Base-by-base conservation (phyloP, 2,888 invertebrate genomes). In the Agrochola macilenta region DNA sequence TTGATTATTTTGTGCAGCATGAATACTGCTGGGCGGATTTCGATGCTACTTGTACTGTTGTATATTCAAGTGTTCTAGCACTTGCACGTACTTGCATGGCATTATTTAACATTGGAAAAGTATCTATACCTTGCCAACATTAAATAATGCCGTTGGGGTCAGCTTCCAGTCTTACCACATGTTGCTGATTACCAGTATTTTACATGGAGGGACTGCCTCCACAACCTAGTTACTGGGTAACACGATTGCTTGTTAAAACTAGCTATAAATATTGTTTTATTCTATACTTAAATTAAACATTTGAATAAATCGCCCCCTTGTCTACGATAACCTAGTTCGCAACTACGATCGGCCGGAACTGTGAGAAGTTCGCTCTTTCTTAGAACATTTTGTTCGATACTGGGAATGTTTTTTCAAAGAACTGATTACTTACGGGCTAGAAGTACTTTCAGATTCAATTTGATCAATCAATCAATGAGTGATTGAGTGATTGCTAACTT, bases 271-370 rank as follows among this genome's bases (percentile, higher is more conserved):
- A 58, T 58, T 54, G 14, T 73, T 68, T 61, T 63, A 60, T 60
- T 79, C 20, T 57, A 43, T 30, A 46, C 14, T 46, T 46, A 74
- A 74, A 82, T 76, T 60, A 69, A 54, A 65, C 57, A 76, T 76
- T 57, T n/a, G 23, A 57, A 74, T 71, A 74, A 71, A 83, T 69
- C 14, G 54, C n/a, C 69, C 57, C 57, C 74, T 46, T 76, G 74
- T 64, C 71, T 30, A 52, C 77, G 17, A 66, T 82, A 74, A 82
- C 74, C 82, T 58, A 83, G 57, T 86, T 77, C n/a, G 12, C 60
- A n/a, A 39, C 26, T 58, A 43, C 58, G 52, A 70, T 68, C 61
- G 60, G 5, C 43, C 14, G 30, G 9, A 70, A 72, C 43, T 46
- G 17, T 43, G 66, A 52, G 65, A 69, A 65, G 17, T 61, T 57